Base-by-base conservation (phyloP, 2,797 vertebrate species). In the Leucoraja ocellata region DNA sequence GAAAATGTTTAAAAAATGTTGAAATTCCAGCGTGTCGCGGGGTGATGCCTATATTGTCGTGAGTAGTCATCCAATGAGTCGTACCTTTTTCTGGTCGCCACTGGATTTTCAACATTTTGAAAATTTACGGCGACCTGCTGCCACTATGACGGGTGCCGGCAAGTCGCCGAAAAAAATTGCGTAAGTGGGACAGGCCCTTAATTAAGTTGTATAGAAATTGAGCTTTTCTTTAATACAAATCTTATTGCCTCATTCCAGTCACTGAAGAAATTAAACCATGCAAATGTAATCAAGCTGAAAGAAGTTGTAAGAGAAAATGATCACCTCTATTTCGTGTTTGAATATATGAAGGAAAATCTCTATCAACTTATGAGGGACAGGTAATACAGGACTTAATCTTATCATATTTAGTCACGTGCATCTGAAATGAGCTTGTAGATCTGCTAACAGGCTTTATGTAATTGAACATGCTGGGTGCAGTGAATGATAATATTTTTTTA, bases 311-410 rank as follows among this genome's bases (percentile, higher is more conserved):
- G 97, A 93, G 97, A 97, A 96, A 97, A 97, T 93, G 96, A 97
- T 95, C 95, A 97, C 94, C 96, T 97, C 4, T 97, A 97, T 94
- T 97, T 97, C 95, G 96, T 97, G 65, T 97, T 97, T 93, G 97
- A 97, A 93, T 97, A 97, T 94, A 97, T 97, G 97, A 97, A 97
- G 94, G 97, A 97, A 95, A 97, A 97, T 94, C 97, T 97, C 92
- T 97, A 97, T 94, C 97, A 97, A 94, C 95, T 97, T 95, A 97
- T 97, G 96, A 97, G 97, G 95, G 97, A 97, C 95, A 97, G 97
- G 97, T 97, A 96, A 93, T 36, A 36, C 9, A 18, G 93, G 79
- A 81, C 32, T 95, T 94, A 39, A 9, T n/a, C 93, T 28, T 23
- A 93, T 36, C 0, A 78, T 84, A 90, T 58, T 14, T 63, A 77